Evolutionary conservation across 2,797 vertebrate genomes (phyloP), one percentile per base, ranked within the genome.

Genomic region (Synaphobranchus kaupii): DNA sequence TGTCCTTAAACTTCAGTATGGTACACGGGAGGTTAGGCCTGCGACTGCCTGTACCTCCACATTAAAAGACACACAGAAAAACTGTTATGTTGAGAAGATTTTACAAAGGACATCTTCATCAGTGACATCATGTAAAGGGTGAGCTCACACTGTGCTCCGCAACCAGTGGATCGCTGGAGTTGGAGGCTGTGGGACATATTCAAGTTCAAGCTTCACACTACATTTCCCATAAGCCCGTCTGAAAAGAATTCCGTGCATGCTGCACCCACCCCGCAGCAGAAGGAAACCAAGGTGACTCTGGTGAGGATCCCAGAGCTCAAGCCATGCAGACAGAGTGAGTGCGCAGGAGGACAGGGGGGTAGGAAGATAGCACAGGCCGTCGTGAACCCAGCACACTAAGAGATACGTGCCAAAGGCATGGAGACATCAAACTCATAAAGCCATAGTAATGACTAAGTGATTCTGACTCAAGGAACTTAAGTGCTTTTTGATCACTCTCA

Each of bases 311-410:
- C 58, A 85, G 22, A 86, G 88, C 85, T 85, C 44, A 89, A 89
- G 89, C 86, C 89, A 89, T 90, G 88, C 86, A 89, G 56, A 88
- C 73, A 86, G 84, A 39, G 28, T 50, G 84, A 80, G 71, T 20
- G 12, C 22, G 52, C 13, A 22, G 22, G 2, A 58, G 50, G 34
- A 50, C 12, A 25, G 17, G 17, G 9, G 39, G 47, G 22, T 39
- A 54, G 83, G 34, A 66, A 66, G 83, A 4, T 12, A 34, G 50
- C 22, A 34, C 1, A 44, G 50, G 31, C 31, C 80, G 10, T 8
- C 7, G 3, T 17, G 10, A n/a, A 3, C 28, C 47, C 6, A 28
- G 47, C 10, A 50, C 81, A 5, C 48, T 20, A 15, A 17, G 0
- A 56, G 56, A 28, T 5, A 20, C 12, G n/a, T 34, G 50, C 17